These are phyloP conservation scores for Capromys pilorides DNA, from an alignment of 2,797 vertebrate species.

Conservation along the genomic window DNA sequence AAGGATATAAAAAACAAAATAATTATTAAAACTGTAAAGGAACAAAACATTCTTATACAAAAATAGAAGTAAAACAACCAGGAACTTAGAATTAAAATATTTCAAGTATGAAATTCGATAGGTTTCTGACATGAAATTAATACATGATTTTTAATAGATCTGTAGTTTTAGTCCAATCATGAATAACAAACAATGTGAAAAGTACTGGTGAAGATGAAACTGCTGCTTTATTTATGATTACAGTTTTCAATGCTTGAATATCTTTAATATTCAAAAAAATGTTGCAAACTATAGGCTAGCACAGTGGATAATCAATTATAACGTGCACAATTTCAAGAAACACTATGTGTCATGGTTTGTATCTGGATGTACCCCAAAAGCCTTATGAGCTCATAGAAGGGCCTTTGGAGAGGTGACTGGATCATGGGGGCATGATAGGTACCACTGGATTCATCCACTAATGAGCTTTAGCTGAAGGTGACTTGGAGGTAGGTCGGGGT, in stretches of 20 bases:
- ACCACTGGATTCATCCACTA: too few relatives aligned
- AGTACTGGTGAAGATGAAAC: constrained; percentile 1
- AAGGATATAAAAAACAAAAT: not conserved
- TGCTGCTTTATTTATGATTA: constrained; percentile 27
- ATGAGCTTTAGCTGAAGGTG: not conserved
- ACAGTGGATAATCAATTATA: constrained; percentile 1
- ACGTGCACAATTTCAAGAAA: constrained; percentile 11
- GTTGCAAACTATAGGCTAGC: not conserved
- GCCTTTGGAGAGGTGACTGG: not conserved
- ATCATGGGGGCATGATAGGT: not conserved
- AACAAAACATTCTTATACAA: constrained; percentile 6
- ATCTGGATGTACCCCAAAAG: not conserved
- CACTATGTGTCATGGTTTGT: not conserved
- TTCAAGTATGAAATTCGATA: not conserved
- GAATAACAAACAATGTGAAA: constrained; percentile 38
- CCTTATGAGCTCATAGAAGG: not conserved
- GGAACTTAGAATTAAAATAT: not conserved
- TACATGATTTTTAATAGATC: constrained; percentile 17
- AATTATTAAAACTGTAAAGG: not conserved
- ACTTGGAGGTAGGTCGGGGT: not conserved
- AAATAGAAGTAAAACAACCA: constrained; percentile 19
- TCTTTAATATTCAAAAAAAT: constrained; percentile 30
- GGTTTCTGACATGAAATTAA: constrained; percentile 26
- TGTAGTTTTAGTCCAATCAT: not conserved
- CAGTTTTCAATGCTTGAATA: constrained; percentile 33